Conservation (phyloP, 2,888 invertebrate species). For the Unio pictorum region DNA sequence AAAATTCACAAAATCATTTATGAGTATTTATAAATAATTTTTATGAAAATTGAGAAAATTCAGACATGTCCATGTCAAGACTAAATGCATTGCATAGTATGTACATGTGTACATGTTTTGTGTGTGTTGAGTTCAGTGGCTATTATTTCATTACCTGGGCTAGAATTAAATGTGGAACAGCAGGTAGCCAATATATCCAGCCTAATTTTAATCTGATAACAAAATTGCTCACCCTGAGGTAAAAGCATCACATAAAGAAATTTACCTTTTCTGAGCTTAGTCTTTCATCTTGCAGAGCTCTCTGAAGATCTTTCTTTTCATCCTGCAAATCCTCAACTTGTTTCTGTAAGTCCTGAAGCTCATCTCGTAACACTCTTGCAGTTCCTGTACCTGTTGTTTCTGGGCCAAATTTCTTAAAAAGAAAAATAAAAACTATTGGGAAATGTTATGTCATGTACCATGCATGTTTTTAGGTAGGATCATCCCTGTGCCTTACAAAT, state of each 20-base stretch:
- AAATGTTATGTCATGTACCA: background rate
- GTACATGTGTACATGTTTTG: background rate
- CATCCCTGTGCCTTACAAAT: background rate
- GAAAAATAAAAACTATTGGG: background rate
- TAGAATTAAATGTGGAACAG: too few relatives aligned
- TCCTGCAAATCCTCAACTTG: conserved; percentile 57
- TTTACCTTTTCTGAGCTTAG: conserved; percentile 58
- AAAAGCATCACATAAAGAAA: too few relatives aligned
- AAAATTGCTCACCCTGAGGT: too few relatives aligned
- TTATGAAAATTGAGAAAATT: background rate
- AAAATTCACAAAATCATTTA: background rate
- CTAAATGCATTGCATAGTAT: background rate
- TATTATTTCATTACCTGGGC: too few relatives aligned
- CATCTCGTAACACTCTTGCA: conserved; percentile 56
- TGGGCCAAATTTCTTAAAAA: conserved; percentile 53
- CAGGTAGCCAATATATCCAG: too few relatives aligned
- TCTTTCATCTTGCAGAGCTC: conserved; percentile 62
- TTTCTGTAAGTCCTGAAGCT: conserved; percentile 64
- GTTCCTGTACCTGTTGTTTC: conserved; percentile 38
- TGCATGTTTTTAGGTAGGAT: too few relatives aligned
- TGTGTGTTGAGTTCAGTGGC: too few relatives aligned
- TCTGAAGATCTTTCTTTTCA: conserved; percentile 61
- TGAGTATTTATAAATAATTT: background rate
- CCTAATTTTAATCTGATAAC: too few relatives aligned
- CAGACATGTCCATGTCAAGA: background rate